Conservation (phyloP, 2,888 invertebrate genomes). For the Lasius platythorax region DNA sequence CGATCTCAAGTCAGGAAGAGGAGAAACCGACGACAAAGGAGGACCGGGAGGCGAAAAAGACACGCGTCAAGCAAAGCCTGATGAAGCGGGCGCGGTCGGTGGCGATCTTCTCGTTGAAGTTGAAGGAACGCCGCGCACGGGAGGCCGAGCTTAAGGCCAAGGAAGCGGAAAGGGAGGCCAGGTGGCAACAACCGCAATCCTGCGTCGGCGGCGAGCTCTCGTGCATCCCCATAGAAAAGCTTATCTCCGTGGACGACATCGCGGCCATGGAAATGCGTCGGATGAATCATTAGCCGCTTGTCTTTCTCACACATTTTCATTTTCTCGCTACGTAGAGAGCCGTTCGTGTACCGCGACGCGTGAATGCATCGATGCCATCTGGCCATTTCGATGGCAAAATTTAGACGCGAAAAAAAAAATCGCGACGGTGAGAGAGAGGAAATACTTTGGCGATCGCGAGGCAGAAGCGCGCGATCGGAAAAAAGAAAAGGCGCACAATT, state of each 20-base stretch:
- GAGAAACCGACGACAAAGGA: constrained; percentile 86
- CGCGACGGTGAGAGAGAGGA: background rate
- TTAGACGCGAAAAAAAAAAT: background rate
- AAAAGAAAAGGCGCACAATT: constrained; percentile 47
- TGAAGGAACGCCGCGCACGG: constrained; percentile 92
- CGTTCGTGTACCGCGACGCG: constrained; percentile 62
- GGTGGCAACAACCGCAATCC: constrained; percentile 88
- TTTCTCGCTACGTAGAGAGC: constrained; percentile 70
- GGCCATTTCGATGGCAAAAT: background rate
- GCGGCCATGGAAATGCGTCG: constrained; percentile 84
- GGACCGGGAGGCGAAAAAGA: constrained; percentile 89
- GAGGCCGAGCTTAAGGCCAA: constrained; percentile 91
- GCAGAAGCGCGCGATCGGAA: constrained; percentile 26
- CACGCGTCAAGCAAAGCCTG: constrained; percentile 91
- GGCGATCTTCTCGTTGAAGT: constrained; percentile 94
- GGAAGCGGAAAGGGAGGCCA: constrained; percentile 88
- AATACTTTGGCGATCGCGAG: background rate
- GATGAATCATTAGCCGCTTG: constrained; percentile 82
- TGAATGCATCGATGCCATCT: background rate
- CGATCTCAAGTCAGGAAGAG: constrained; percentile 88
- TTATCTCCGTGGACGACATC: constrained; percentile 87
- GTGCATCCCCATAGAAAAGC: constrained; percentile 94
- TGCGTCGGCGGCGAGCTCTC: constrained; percentile 94
- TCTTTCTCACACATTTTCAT: constrained; percentile 65
- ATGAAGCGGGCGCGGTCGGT: constrained; percentile 95